These are phyloP conservation scores for Pardalotus punctatus DNA, from an alignment of 2,113 vertebrate species.

Conservation along the genomic window DNA sequence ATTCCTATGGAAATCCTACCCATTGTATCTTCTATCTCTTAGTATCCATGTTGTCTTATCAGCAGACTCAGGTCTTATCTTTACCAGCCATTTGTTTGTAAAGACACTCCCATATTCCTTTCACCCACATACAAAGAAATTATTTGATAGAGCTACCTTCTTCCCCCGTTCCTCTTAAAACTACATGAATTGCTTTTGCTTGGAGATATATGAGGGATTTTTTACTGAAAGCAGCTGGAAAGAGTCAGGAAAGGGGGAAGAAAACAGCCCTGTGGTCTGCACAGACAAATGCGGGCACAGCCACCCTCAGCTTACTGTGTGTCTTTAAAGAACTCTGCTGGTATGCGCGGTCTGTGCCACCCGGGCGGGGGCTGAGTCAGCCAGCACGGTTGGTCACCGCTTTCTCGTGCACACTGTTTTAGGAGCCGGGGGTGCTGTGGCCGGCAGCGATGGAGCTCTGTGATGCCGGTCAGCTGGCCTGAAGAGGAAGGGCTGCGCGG, in stretches of 20 bases:
- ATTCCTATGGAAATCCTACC: too few species aligned
- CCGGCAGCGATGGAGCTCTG: fast-evolving
- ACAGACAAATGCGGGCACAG: background rate
- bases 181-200: background rate
- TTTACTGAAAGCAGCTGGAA: background rate
- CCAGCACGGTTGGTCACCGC: fast-evolving
- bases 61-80: too few species aligned
- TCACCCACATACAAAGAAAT: background rate
- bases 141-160: background rate
- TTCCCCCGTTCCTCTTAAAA: background rate
- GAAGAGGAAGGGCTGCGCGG: too few species aligned
- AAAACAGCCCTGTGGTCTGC: background rate
- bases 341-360: fast-evolving
- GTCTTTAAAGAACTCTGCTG: fast-evolving
- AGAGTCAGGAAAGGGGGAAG: background rate
- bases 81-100: too few species aligned
- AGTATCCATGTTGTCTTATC: too few species aligned
- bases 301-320: fast-evolving
- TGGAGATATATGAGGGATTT: background rate
- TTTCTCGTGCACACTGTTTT: fast-evolving
- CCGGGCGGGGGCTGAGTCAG: fast-evolving
- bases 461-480: fast-evolving
- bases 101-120: too few species aligned
- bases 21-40: too few species aligned
- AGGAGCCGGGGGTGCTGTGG: fast-evolving